phyloP scores from a whole-genome alignment of 2,113 vertebrate genomes.

The Grus americana region DNA sequence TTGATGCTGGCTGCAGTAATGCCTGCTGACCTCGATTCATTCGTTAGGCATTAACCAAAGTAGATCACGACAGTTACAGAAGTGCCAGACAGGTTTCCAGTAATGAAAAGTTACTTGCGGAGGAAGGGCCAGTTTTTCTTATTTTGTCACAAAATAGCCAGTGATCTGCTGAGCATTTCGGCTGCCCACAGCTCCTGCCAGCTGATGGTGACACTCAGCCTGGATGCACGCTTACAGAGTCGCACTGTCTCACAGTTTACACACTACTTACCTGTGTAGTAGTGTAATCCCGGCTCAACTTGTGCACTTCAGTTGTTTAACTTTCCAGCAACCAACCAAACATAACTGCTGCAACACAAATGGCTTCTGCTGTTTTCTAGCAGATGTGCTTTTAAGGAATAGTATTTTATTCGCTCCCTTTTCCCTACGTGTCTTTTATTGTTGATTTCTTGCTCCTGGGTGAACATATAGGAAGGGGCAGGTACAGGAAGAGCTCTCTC shows the following conservation, averaged over 20 bases:
- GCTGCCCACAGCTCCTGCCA: background rate
- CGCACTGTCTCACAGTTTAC: background rate
- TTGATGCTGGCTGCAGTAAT: background rate
- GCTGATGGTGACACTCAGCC: too few species aligned
- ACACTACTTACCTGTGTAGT: fast-evolving
- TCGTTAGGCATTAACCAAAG: background rate
- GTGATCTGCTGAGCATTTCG: background rate
- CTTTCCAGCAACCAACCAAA: background rate
- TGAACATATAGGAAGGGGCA: background rate
- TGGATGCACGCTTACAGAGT: background rate
- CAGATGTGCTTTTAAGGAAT: background rate
- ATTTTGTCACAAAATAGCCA: background rate
- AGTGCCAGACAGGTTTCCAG: background rate
- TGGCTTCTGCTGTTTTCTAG: background rate
- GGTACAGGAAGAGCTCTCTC: background rate
- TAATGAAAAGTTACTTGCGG: background rate
- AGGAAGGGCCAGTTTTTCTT: background rate
- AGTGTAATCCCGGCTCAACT: background rate
- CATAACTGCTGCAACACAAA: background rate
- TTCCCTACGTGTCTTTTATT: background rate
- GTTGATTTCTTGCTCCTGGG: background rate
- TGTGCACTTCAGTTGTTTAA: background rate
- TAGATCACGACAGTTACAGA: background rate
- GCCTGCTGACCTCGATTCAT: background rate
- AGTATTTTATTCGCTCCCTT: background rate